Base-by-base conservation (phyloP, 1,140 invertebrate species). In the Diabrotica virgifera region DNA sequence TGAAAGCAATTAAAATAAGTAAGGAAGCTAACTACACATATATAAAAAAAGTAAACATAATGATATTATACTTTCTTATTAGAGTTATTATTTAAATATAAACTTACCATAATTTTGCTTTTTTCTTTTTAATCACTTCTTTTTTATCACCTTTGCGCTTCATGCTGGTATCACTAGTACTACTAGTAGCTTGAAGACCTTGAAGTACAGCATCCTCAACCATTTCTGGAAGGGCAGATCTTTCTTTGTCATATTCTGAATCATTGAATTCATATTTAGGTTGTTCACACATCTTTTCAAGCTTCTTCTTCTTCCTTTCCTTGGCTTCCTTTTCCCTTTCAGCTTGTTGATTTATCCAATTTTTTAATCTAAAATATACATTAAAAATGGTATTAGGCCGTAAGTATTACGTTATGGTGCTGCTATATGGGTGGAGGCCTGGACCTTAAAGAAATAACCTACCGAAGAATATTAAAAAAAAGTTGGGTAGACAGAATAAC, bases 251-350 rank as follows among this genome's bases (percentile, higher is more conserved):
- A 78, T 95, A 97, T 5, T 84, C 77, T 50, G 87, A 84, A 78
- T 95, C 92, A 68, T 89, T 88, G 74, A 96, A 92, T 65, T 90
- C 89, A 72, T 93, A 89, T 78, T 90, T 94, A 0, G 93, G 92
- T 69, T 88, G 83, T 12, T 89, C 83, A 35, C 86, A 80, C 7
- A 95, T 74, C 70, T 88, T 87, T 75, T 92, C 90, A 13, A 95
- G 76, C 78, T 93, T 93, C 64, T 89, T 89, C 68, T 90, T 87
- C 73, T 90, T 91, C 7, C 88, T 81, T 66, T 92, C 88, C 24
- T 85, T 85, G 0, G 85, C 85, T 76, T 94, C 91, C 38, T 86
- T 83, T 72, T 97, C 90, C 46, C 90, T 80, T 24, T 94, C 89
- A 36, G 86, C 85, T 78, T 95, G 89, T 69, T 93, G 92, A 7